Conservation (phyloP, 2,888 invertebrate species). For the Rhingia rostrata region DNA sequence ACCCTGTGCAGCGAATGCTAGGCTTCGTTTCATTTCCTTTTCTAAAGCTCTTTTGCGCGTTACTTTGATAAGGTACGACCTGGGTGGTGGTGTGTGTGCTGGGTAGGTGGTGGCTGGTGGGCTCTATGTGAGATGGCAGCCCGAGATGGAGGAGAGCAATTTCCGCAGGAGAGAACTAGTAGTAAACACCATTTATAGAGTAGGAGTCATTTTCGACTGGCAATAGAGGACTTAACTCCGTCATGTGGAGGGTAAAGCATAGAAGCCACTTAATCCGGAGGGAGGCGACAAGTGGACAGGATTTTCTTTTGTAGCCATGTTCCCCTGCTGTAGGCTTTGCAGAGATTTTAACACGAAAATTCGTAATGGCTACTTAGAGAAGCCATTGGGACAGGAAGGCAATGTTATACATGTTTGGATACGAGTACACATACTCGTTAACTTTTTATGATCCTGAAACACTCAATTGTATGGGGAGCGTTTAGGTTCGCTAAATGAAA, state of each 20-base stretch:
- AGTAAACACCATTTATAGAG: slow-evolving; percentile 31
- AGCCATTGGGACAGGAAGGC: slow-evolving; percentile 6
- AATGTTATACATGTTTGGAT: neutral
- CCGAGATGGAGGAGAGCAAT: slow-evolving; percentile 43
- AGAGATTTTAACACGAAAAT: slow-evolving; percentile 53
- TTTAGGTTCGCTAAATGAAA: slow-evolving; percentile 20
- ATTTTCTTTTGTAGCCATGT: slow-evolving; percentile 46
- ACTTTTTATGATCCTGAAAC: slow-evolving; percentile 6
- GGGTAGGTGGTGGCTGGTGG: neutral
- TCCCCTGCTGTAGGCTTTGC: slow-evolving; percentile 30
- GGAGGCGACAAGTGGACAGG: slow-evolving; percentile 62
- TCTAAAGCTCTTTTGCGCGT: slow-evolving; percentile 34
- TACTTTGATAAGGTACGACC: slow-evolving; percentile 16
- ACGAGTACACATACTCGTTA: too few relatives aligned
- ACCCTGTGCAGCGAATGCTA: slow-evolving; percentile 45
- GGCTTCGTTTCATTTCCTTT: slow-evolving; percentile 58
- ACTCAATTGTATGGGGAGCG: slow-evolving; percentile 5
- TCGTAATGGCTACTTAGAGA: slow-evolving; percentile 24
- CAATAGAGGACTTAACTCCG: slow-evolving; percentile 57
- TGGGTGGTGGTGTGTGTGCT: neutral
- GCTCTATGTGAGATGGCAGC: neutral
- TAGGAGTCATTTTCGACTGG: slow-evolving; percentile 37
- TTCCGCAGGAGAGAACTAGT: slow-evolving; percentile 54
- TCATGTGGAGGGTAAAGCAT: slow-evolving; percentile 55
- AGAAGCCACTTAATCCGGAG: slow-evolving; percentile 56